A percentile compares a stretch with the other conserved stretches of the same genome.
These are phyloP conservation scores for Pristionchus pacificus DNA, from an alignment of 1,140 invertebrate species.

Conservation along the genomic window DNA sequence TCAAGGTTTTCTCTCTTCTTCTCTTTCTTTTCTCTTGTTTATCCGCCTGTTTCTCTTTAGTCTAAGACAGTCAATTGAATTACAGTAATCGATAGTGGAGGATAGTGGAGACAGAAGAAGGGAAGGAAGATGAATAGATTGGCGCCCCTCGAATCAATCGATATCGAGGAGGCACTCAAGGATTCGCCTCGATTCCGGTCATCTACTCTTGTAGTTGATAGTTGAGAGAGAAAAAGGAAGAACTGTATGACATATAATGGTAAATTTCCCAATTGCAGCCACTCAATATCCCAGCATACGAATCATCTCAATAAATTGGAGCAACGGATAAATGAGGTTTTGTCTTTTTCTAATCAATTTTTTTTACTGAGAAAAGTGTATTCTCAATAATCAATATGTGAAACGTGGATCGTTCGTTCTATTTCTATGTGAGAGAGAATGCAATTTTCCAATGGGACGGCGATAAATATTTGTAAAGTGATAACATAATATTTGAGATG, in stretches of 20 bases:
- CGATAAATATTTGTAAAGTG: no score
- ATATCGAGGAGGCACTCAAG: background rate
- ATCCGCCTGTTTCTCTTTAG: no score
- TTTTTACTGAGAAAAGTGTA: no score
- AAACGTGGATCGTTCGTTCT: no score
- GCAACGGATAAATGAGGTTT: slow-evolving; percentile 26
- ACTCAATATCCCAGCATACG: no score
- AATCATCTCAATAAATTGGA: slow-evolving; percentile 24
- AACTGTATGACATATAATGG: no score
- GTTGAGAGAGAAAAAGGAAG: no score
- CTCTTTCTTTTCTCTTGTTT: no score
- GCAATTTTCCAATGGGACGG: background rate
- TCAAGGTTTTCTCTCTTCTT: no score
- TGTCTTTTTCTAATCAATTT: background rate
- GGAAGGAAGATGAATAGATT: background rate
- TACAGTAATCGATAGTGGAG: background rate
- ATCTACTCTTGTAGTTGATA: slow-evolving; percentile 2
- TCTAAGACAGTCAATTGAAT: background rate
- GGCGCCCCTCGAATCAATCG: background rate
- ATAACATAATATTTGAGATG: slow-evolving; percentile 15
- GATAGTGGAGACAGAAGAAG: background rate
- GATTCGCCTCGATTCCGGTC: slow-evolving; percentile 28
- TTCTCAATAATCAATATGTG: no score
- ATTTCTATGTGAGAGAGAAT: no score
- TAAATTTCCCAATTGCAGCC: no score